Evolutionary conservation across 92 coral and sea anemone species (phyloP), one percentile per base, ranked within the genome.

Genomic region (Heliopora coerulea): DNA sequence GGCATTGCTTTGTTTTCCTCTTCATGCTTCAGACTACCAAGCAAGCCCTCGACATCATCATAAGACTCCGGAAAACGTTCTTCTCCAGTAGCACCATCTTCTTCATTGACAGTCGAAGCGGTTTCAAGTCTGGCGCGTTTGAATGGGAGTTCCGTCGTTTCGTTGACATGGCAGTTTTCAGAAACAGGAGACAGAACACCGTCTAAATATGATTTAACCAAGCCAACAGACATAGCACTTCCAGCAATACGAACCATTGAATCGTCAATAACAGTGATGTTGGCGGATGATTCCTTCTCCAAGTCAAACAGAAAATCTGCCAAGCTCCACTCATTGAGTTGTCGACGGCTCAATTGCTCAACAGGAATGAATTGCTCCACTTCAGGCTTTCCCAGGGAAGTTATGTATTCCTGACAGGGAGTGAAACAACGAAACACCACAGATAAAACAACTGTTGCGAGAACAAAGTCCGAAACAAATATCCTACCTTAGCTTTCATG

Each of bases 311-410:
- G 62, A 70, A 50, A 54, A 19, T 70, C 52, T 10, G 56, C 77
- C 10, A 70, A 54, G 28, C 33, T 54, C 48, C 62, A 37, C 42
- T 54, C 77, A 13, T 50, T 25, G 6, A 33, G 56, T 20, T 49
- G 76, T 23, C 57, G 50, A 25, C 31, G 9, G 37, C 23, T 33
- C 52, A 46, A 48, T 44, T 67, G 74, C 12, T 25, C 77, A 34
- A 70, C 57, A 1, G 33, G 28, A 49, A 70, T 54, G 3, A 70
- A 19, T 34, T 52, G 18, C 32, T 49, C 77, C 12, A 56, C 21
- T 32, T 70, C 77, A 14, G 77, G 77, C 50, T 70, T 70, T 30
- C 77, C 77, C 63, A 70, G 28, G 12, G 77, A 52, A 9, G 77
- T 70, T 13, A 70, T 70, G 37, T 70, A 70, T 26, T 70, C 77